These are phyloP conservation scores for Druon quercuslanigerum DNA, from an alignment of 1,140 invertebrate species.

Conservation along the genomic window DNA sequence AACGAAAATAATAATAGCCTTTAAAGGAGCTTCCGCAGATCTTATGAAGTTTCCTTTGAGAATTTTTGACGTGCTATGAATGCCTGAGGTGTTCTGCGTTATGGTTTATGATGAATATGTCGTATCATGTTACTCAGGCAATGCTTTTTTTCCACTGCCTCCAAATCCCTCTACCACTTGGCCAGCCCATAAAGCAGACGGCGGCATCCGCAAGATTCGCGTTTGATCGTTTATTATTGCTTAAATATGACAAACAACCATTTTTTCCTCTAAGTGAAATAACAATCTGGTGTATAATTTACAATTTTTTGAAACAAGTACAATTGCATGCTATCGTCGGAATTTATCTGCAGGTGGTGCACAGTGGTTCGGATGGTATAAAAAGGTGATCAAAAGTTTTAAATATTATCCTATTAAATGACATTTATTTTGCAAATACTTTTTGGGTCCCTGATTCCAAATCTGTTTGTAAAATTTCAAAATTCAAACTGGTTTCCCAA, in stretches of 20 bases:
- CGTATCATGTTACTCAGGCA: slow-evolving; percentile 68
- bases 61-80: slow-evolving; percentile 68
- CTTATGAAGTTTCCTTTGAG: slow-evolving; percentile 69
- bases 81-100: slow-evolving; percentile 65
- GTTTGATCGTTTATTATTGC: not conserved
- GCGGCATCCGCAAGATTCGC: not conserved
- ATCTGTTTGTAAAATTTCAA: too few species aligned
- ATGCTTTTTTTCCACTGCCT: slow-evolving; percentile 47
- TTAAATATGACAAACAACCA: not conserved
- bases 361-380: too few species aligned
- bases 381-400: too few species aligned
- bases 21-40: slow-evolving; percentile 64
- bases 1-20: slow-evolving; percentile 63
- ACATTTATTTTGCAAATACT: too few species aligned
- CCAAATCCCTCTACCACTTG: slow-evolving; percentile 1
- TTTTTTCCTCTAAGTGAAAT: not conserved
- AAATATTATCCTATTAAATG: too few species aligned
- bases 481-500: too few species aligned
- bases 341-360: too few species aligned
- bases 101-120: slow-evolving; percentile 74
- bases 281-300: not conserved
- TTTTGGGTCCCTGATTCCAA: too few species aligned
- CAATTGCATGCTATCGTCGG: too few species aligned
- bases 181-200: not conserved
- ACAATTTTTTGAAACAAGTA: not conserved